Evolutionary conservation across 2,797 vertebrate species (phyloP), one percentile per base, ranked within the genome.

Genomic region (Spinus olivaceus): DNA sequence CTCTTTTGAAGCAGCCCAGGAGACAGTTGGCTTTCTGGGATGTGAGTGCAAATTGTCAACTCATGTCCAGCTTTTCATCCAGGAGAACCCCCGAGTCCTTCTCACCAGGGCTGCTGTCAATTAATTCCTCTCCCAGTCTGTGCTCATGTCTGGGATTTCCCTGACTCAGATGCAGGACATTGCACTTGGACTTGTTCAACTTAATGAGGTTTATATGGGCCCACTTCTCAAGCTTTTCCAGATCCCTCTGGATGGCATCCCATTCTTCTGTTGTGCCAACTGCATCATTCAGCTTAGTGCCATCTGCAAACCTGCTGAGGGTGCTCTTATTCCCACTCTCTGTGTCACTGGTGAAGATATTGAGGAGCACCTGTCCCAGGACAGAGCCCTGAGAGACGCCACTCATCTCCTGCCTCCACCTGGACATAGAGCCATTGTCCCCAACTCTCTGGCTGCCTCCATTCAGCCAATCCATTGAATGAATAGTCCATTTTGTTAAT

Each of bases 331-430:
- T 54, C 22, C 15, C 41, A 23, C 8, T 67, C 3, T 33, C 25
- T 53, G 37, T 59, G 77, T 16, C 39, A 53, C 7, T 60, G 33
- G 46, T 9, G 41, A 53, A 23, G 33, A 24, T 41, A 17, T 2
- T 35, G 19, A 54, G 9, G 41, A 41, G 14, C 20, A 33, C 14
- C 24, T 4, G 33, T 60, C 25, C 19, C 22, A 27, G 13, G 33
- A 47, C 13, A 69, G 63, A 69, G 9, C 54, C 42, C 47, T 61
- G 27, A 74, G 32, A 1, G 27, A 54, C 23, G 37, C 6, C 18
- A 28, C 27, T 54, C 0, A 0, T 67, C 6, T 6, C 12, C 12
- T 8, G 1, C 10, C 41, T 61, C 27, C 13, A 14, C 7, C 33
- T 42, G 41, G 13, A 35, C 28, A 35, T 2, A 32, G 22, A 67